Evolutionary conservation across 2,888 invertebrate species (phyloP).

Genomic region (Synanthedon vespiformis): DNA sequence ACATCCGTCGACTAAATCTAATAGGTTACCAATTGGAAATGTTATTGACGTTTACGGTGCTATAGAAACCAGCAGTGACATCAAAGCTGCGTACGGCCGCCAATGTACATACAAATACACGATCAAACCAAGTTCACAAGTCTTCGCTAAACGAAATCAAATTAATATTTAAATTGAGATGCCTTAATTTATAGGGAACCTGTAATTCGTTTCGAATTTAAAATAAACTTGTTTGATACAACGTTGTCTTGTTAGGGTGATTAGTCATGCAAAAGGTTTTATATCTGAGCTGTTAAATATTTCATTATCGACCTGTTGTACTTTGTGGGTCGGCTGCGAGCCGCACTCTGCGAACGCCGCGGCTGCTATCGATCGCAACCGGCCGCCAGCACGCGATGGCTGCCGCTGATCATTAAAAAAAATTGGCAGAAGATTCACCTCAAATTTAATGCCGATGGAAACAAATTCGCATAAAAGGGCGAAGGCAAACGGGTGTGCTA

Average conservation of each 20-base stretch:
- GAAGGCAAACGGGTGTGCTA: conserved; percentile 42
- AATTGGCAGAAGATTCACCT: background rate
- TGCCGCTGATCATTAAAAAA: conserved; percentile 24
- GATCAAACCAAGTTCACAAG: background rate
- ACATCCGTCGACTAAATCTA: too few relatives aligned
- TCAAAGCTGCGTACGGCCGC: background rate
- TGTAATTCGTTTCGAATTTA: background rate
- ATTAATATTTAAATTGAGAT: too few relatives aligned
- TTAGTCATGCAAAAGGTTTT: too few relatives aligned
- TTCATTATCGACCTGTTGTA: background rate
- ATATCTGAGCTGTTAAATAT: background rate
- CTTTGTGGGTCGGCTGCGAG: conserved; percentile 27
- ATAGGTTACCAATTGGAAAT: background rate
- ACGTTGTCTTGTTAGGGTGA: too few relatives aligned
- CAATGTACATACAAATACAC: background rate
- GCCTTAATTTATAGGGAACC: background rate
- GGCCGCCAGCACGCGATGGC: conserved; percentile 53
- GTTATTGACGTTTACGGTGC: background rate
- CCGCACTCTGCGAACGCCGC: conserved; percentile 51
- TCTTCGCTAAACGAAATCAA: too few relatives aligned
- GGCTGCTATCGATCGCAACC: conserved; percentile 56
- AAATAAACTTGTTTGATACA: too few relatives aligned
- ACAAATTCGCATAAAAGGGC: conserved; percentile 16
- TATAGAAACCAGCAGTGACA: background rate
- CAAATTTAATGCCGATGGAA: background rate